Conservation (phyloP, 2,888 invertebrate genomes). For the Idaea straminata region DNA sequence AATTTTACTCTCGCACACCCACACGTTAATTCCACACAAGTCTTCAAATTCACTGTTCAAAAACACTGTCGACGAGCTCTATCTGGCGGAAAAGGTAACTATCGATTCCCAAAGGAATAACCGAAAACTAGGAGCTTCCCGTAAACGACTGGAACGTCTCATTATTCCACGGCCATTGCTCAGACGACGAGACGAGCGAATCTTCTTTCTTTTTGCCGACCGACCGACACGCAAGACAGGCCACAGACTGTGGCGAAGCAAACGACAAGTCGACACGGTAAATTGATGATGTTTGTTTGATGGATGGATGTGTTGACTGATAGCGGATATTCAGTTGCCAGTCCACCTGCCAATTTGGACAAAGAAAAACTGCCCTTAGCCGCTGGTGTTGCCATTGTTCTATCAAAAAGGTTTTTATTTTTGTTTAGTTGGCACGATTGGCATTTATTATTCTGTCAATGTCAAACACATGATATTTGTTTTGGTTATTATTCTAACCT, state of each 20-base stretch:
- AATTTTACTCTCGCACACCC: constrained; percentile 40
- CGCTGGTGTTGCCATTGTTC: too few relatives aligned
- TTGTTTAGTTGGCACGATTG: background rate
- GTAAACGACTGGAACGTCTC: constrained; percentile 40
- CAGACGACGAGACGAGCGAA: constrained; percentile 2
- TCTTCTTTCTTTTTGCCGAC: background rate
- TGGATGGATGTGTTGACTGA: background rate
- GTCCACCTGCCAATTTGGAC: background rate
- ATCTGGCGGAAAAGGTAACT: constrained; percentile 27
- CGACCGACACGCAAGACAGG: constrained; percentile 27
- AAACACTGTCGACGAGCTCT: constrained; percentile 39
- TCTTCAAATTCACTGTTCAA: constrained; percentile 25
- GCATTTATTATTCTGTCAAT: background rate
- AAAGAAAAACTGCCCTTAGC: background rate
- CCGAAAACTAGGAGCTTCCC: constrained; percentile 33
- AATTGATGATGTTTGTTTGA: background rate
- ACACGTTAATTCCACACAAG: constrained; percentile 48
- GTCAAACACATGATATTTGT: background rate
- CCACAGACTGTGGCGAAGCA: constrained; percentile 13
- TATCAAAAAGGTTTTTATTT: background rate
- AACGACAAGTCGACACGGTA: constrained; percentile 2
- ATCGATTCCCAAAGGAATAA: constrained; percentile 34
- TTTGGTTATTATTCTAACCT: background rate
- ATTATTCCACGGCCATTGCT: constrained; percentile 44
- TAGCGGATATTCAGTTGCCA: background rate